Percentiles rank a stretch among this genome's conserved stretches.
These are phyloP conservation scores for Onthophagus sagittarius DNA, from an alignment of 2,888 invertebrate genomes.

Conservation along the genomic window DNA sequence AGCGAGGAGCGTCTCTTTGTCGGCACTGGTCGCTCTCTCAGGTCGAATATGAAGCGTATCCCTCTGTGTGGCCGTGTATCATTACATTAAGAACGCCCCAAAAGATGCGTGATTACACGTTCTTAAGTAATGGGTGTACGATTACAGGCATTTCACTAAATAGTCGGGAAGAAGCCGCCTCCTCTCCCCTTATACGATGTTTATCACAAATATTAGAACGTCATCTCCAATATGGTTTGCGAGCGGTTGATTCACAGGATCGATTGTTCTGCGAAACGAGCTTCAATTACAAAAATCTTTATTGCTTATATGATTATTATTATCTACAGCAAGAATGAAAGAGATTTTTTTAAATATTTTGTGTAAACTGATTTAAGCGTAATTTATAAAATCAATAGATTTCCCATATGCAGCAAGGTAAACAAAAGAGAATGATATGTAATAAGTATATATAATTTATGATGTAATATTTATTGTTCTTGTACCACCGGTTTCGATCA, in stretches of 20 bases:
- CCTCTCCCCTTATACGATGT: slow-evolving; percentile 23
- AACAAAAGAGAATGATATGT: not conserved
- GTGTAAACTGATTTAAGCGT: no score
- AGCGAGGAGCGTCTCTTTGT: not conserved
- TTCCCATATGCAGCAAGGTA: not conserved
- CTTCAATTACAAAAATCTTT: not conserved
- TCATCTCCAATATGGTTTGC: slow-evolving; percentile 14
- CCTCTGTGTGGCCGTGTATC: slow-evolving; percentile 14
- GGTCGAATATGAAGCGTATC: slow-evolving; percentile 19
- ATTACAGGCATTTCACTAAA: slow-evolving; percentile 31
- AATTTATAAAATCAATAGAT: no score
- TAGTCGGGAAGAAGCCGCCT: slow-evolving; percentile 26
- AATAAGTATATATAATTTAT: no score
- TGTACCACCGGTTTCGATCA: no score
- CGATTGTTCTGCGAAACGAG: not conserved
- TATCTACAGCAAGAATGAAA: not conserved
- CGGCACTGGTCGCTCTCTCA: not conserved
- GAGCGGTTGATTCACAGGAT: not conserved
- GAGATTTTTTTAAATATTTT: no score
- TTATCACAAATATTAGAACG: slow-evolving; percentile 30
- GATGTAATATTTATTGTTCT: no score
- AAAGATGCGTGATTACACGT: slow-evolving; percentile 25
- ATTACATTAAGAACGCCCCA: slow-evolving; percentile 25
- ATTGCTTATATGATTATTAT: not conserved
- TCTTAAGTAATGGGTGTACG: slow-evolving; percentile 31